phyloP scores from a whole-genome alignment of 2,888 invertebrate species.

The Philereme transversata region DNA sequence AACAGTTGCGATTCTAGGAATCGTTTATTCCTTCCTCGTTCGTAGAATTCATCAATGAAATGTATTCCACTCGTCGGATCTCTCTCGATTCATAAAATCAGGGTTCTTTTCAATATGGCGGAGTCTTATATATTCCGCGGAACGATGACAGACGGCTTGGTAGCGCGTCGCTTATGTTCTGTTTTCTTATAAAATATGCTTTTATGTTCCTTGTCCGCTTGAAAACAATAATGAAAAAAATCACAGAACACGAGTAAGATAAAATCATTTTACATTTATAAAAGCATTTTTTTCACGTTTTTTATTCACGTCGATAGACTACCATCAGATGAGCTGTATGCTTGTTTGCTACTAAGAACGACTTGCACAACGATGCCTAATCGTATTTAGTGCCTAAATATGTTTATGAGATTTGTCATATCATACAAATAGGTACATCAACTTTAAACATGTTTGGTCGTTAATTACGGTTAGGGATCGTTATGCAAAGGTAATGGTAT shows the following conservation, averaged over 20 bases:
- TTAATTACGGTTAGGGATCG: too few relatives aligned
- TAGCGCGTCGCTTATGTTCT: slow-evolving; percentile 24
- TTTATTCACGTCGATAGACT: too few relatives aligned
- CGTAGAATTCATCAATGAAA: not conserved
- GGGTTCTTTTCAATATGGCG: slow-evolving; percentile 27
- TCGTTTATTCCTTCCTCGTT: not conserved
- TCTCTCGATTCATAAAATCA: slow-evolving; percentile 9
- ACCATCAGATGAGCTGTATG: too few relatives aligned
- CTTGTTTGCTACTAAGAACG: too few relatives aligned
- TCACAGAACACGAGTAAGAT: not conserved
- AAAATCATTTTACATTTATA: too few relatives aligned
- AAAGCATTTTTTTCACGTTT: too few relatives aligned
- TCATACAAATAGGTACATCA: too few relatives aligned
- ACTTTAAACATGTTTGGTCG: too few relatives aligned
- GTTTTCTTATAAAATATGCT: slow-evolving; percentile 14
- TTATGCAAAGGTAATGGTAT: too few relatives aligned
- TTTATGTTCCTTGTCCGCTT: not conserved
- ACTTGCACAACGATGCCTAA: too few relatives aligned
- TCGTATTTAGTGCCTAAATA: too few relatives aligned
- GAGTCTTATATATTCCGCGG: slow-evolving; percentile 17
- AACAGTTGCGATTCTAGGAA: slow-evolving; percentile 6
- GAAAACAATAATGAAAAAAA: not conserved
- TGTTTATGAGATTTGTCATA: too few relatives aligned
- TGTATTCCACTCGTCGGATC: slow-evolving; percentile 7
- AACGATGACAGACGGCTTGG: slow-evolving; percentile 31